Evolutionary conservation across 2,888 invertebrate genomes (phyloP).

Genomic region (Mallateleia sp.): DNA sequence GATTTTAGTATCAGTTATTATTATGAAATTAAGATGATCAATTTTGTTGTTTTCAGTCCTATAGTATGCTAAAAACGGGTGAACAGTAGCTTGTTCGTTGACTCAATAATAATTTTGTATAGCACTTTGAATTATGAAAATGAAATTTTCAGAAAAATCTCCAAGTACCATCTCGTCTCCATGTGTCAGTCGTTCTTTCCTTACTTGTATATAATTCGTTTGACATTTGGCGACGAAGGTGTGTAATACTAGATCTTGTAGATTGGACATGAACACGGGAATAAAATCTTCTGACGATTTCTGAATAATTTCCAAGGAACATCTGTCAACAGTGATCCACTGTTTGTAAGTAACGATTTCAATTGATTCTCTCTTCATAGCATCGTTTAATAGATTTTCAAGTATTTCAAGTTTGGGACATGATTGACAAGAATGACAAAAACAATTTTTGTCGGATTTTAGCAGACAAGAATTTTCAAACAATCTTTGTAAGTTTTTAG

Average conservation of each 20-base stretch:
- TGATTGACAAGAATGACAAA: not conserved
- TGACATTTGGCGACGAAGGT: constrained; percentile 19
- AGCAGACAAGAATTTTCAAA: constrained; percentile 39
- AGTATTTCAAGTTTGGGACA: constrained; percentile 28
- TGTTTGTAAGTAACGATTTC: constrained; percentile 35
- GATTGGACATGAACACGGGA: constrained; percentile 6
- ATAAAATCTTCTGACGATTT: constrained; percentile 36
- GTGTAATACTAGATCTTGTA: constrained; percentile 8
- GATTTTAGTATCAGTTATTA: constrained; percentile 3
- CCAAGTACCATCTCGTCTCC: constrained; percentile 11
- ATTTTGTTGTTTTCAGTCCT: not conserved
- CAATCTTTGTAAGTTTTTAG: too few relatives aligned
- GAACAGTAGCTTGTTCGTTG: constrained; percentile 30
- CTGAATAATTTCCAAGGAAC: constrained; percentile 19
- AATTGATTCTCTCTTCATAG: constrained; percentile 8
- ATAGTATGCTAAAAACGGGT: constrained; percentile 28
- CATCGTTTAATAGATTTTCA: constrained; percentile 26
- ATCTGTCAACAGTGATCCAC: constrained; percentile 29
- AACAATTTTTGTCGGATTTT: constrained; percentile 32
- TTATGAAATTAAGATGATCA: constrained; percentile 13
- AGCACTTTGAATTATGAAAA: constrained; percentile 13
- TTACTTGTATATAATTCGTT: not conserved
- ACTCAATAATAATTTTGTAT: constrained; percentile 30
- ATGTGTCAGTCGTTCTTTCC: not conserved
- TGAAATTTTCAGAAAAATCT: constrained; percentile 21